Evolutionary conservation across 2,888 invertebrate genomes (phyloP).

Genomic region (Subacronicta megacephala): DNA sequence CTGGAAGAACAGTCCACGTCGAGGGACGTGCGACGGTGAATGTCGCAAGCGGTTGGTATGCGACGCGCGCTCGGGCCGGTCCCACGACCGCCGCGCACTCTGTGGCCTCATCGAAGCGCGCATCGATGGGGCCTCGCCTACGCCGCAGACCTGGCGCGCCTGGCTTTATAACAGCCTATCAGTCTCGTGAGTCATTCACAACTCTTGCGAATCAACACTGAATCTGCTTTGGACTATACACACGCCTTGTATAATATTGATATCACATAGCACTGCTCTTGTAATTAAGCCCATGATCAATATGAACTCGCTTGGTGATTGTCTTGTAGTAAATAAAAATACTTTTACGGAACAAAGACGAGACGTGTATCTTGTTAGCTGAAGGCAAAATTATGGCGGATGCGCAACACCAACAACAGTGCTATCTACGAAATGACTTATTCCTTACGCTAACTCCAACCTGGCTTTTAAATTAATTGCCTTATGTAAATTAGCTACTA

Average conservation of each 20-base stretch:
- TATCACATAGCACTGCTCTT: not conserved
- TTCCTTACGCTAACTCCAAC: too few relatives aligned
- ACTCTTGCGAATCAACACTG: slow-evolving; percentile 19
- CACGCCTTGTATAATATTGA: slow-evolving; percentile 22
- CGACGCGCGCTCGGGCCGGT: slow-evolving; percentile 95
- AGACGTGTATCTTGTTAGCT: too few relatives aligned
- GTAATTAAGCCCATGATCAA: not conserved
- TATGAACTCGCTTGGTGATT: too few relatives aligned
- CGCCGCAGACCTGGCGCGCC: slow-evolving; percentile 94
- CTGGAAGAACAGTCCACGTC: slow-evolving; percentile 96
- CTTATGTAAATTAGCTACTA: not conserved
- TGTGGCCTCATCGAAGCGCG: slow-evolving; percentile 95
- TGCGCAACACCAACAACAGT: too few relatives aligned
- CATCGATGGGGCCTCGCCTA: slow-evolving; percentile 92
- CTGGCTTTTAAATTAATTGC: too few relatives aligned
- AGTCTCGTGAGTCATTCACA: slow-evolving; percentile 93
- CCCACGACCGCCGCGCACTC: slow-evolving; percentile 95
- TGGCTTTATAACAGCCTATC: slow-evolving; percentile 97
- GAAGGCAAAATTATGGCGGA: too few relatives aligned
- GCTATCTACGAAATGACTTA: too few relatives aligned
- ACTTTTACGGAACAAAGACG: too few relatives aligned
- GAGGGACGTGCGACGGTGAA: slow-evolving; percentile 94
- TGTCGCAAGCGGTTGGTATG: slow-evolving; percentile 96
- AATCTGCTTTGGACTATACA: slow-evolving; percentile 38
- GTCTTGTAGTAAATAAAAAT: too few relatives aligned